Percentiles rank a stretch among this genome's conserved stretches.
These are phyloP conservation scores for Hyalella azteca DNA, from an alignment of 2,888 invertebrate species.

Conservation along the genomic window DNA sequence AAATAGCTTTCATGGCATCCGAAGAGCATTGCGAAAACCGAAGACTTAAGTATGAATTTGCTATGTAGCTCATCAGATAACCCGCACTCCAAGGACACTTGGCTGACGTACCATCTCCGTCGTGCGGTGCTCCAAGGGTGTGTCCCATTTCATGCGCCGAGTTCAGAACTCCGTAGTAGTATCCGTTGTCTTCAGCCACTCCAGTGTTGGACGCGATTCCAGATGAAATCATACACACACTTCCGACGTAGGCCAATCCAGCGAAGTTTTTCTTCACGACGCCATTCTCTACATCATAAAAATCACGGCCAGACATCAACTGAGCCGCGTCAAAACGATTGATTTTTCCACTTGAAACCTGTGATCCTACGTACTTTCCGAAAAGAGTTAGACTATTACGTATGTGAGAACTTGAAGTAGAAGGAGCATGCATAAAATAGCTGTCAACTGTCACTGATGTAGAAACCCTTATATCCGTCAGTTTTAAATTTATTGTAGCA, in stretches of 20 bases:
- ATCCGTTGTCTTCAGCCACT: conserved; percentile 56
- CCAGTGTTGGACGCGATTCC: background rate
- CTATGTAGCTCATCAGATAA: conserved; percentile 59
- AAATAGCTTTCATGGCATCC: conserved; percentile 51
- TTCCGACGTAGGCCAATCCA: conserved; percentile 54
- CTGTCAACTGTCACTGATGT: background rate
- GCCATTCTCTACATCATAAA: conserved; percentile 45
- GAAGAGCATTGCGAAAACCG: conserved; percentile 58
- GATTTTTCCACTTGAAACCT: conserved; percentile 27
- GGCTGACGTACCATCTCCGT: conserved; percentile 51
- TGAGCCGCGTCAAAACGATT: conserved; percentile 55
- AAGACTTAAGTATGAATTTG: conserved; percentile 56
- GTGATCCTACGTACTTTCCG: background rate
- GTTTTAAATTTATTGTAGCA: background rate
- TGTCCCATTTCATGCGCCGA: conserved; percentile 59
- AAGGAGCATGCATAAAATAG: conserved; percentile 30
- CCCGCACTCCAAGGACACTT: conserved; percentile 57
- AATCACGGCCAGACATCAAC: conserved; percentile 55
- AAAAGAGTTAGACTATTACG: conserved; percentile 42
- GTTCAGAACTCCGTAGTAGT: conserved; percentile 58
- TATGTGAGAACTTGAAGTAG: conserved; percentile 32
- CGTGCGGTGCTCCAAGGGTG: conserved; percentile 57
- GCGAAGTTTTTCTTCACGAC: conserved; percentile 21
- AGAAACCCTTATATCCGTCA: conserved; percentile 48
- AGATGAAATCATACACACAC: conserved; percentile 51